Evolutionary conservation across 2,888 invertebrate species (phyloP).

Genomic region (Allacma fusca): DNA sequence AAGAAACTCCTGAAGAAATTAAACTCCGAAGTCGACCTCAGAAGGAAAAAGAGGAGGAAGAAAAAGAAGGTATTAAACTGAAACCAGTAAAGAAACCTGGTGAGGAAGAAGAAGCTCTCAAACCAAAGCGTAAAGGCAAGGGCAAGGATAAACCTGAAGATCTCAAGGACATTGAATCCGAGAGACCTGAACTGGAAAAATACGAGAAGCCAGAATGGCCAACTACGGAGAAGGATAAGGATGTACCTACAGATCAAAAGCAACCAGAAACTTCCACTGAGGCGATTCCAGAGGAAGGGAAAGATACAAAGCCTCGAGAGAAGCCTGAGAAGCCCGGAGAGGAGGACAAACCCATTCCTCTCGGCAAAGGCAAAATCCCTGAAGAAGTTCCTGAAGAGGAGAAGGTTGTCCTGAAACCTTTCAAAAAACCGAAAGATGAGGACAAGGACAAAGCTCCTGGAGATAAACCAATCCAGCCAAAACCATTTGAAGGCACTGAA

Average conservation of each 20-base stretch:
- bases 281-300: not conserved
- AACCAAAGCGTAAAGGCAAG: slow-evolving; percentile 22
- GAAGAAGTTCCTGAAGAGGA: slow-evolving; percentile 17
- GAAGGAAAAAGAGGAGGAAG: slow-evolving; percentile 18
- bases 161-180: slow-evolving; percentile 43
- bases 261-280: slow-evolving; percentile 28
- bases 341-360: slow-evolving; percentile 18
- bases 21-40: slow-evolving; percentile 36
- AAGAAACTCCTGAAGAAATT: slow-evolving; percentile 53
- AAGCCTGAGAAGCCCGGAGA: slow-evolving; percentile 53
- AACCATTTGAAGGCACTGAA: slow-evolving; percentile 53
- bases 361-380: slow-evolving; percentile 39
- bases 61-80: slow-evolving; percentile 25
- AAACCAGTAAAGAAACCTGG: slow-evolving; percentile 34
- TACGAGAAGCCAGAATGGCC: slow-evolving; percentile 54
- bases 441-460: slow-evolving; percentile 52
- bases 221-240: slow-evolving; percentile 62
- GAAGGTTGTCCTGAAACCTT: not conserved
- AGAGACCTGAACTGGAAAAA: slow-evolving; percentile 45
- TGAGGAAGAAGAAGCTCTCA: slow-evolving; percentile 32
- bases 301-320: not conserved
- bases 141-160: slow-evolving; percentile 3
- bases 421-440: slow-evolving; percentile 21
- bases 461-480: slow-evolving; percentile 50
- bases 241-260: slow-evolving; percentile 48